A percentile compares a stretch with the other conserved stretches of the same genome.
Evolutionary conservation across 2,888 invertebrate genomes (phyloP).

Genomic region (Mesochorus sp.): DNA sequence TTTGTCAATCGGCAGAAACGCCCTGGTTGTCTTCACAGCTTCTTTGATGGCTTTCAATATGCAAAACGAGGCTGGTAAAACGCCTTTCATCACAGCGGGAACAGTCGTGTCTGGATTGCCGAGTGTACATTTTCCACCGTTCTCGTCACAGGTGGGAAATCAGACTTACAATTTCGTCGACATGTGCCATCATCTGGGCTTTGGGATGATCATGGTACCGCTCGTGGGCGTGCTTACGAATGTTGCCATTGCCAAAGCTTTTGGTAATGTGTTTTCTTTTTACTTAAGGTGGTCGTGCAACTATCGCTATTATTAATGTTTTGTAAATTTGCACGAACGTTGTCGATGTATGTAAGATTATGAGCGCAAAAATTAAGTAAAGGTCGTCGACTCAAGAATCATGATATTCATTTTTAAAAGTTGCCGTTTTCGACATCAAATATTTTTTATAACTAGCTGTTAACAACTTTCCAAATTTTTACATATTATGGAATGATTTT

Average conservation of each 20-base stretch:
- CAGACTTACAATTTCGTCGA: slow-evolving; percentile 85
- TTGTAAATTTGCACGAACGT: too few species aligned
- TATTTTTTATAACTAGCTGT: too few species aligned
- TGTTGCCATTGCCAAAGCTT: slow-evolving; percentile 97
- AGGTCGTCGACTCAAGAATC: too few species aligned
- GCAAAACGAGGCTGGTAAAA: slow-evolving; percentile 78
- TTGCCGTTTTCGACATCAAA: too few species aligned
- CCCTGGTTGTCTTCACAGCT: slow-evolving; percentile 88
- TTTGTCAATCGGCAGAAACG: slow-evolving; percentile 90
- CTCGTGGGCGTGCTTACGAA: slow-evolving; percentile 94
- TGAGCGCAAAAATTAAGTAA: too few species aligned
- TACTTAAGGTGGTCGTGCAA: slow-evolving; percentile 48
- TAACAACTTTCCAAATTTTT: too few species aligned
- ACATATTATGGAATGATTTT: too few species aligned
- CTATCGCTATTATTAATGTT: too few species aligned
- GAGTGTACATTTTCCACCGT: slow-evolving; percentile 86
- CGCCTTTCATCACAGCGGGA: slow-evolving; percentile 85
- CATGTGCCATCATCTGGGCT: slow-evolving; percentile 88
- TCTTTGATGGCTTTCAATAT: slow-evolving; percentile 84
- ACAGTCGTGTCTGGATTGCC: slow-evolving; percentile 88
- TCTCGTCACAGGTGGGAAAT: slow-evolving; percentile 85
- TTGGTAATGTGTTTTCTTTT: slow-evolving; percentile 85
- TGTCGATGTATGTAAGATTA: too few species aligned
- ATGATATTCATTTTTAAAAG: too few species aligned
- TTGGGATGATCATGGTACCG: slow-evolving; percentile 91